Percentiles rank a stretch among this genome's conserved stretches.
Evolutionary conservation across 1,140 invertebrate species (phyloP).

Genomic region (Lordiphosa clarofinis): DNA sequence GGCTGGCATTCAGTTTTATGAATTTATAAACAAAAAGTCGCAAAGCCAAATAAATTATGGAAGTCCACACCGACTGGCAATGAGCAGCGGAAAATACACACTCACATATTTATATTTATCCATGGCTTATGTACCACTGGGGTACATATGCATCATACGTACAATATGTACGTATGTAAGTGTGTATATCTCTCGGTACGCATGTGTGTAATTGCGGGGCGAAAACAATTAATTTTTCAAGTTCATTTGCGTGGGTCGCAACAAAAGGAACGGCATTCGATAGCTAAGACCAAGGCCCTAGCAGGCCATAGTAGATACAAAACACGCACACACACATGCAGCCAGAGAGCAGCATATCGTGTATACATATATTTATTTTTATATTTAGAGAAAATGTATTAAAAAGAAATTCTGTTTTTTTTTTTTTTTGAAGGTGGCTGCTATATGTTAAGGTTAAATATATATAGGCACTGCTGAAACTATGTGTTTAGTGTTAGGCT

Average conservation of each 20-base stretch:
- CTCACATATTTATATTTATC: constrained; percentile 20
- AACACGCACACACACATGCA: constrained; percentile 25
- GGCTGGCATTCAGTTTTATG: constrained; percentile 41
- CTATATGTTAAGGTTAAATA: constrained; percentile 77
- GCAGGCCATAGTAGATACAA: constrained; percentile 31
- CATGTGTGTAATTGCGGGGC: constrained; percentile 51
- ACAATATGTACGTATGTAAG: no score
- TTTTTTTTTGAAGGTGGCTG: constrained; percentile 64
- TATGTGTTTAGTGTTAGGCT: constrained; percentile 31
- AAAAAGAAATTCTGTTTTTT: constrained; percentile 37
- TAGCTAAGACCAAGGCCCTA: constrained; percentile 24
- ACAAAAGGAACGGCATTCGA: constrained; percentile 15
- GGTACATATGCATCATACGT: constrained; percentile 7
- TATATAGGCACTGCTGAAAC: constrained; percentile 32
- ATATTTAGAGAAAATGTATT: constrained; percentile 68
- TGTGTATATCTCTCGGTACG: constrained; percentile 2
- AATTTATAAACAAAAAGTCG: constrained; percentile 62
- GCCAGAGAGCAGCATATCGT: constrained; percentile 14
- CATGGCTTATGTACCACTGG: constrained; percentile 8
- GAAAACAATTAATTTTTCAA: constrained; percentile 66
- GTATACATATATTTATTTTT: constrained; percentile 67
- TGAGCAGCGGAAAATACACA: constrained; percentile 20
- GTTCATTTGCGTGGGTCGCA: constrained; percentile 64
- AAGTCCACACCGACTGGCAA: constrained; percentile 50
- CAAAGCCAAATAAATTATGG: constrained; percentile 58